Base-by-base conservation (phyloP, 30 jellyfish, hydroid and myxozoan genomes). In the Turritopsis rubra region DNA sequence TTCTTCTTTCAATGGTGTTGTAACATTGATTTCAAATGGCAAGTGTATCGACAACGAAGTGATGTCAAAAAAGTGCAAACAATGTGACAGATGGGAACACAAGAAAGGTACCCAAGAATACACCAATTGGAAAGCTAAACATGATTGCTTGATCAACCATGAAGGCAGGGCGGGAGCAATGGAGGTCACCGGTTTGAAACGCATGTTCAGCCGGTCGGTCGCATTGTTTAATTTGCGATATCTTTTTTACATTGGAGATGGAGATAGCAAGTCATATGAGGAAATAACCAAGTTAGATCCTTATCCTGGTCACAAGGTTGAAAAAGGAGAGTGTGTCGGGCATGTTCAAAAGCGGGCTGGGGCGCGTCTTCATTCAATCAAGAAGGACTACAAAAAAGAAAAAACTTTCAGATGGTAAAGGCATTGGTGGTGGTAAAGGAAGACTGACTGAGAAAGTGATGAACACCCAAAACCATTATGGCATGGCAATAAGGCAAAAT, bases 271-370 rank as follows among this genome's bases (percentile, higher is more conserved):
- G 19, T 1, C 77, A 23, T 68, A 7, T 68, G 77, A 68, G 19
- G 77, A 68, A 27, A 68, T 68, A 5, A 7, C 23, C 19, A 68
- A 68, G 19, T 68, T 22, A 7, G 21, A 68, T 19, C 77, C 77
- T 7, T 68, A 82, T 31, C 88, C 88, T 52, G 96, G 90, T 19
- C 76, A 52, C 30, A 81, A 54, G 41, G 60, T 87, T 21, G 73
- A 84, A 31, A 82, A 87, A 71, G 85, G 90, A n/a, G 91, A 87
- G 77, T 82, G 96, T 75, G 79, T 82, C 52, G 91, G 96, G n/a
- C 88, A 87, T 29, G 88, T 87, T 13, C 96, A 87, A 79, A 87
- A 87, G 60, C 96, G 92, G 18, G 79, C 81, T 31, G 92, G 96
- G 21, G 79, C 96, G 24, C 85, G 96, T 73, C 86, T 87, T 9